Evolutionary conservation across 2,797 vertebrate species (phyloP), one percentile per base, ranked within the genome.

Genomic region (Malacoctenus gilli): DNA sequence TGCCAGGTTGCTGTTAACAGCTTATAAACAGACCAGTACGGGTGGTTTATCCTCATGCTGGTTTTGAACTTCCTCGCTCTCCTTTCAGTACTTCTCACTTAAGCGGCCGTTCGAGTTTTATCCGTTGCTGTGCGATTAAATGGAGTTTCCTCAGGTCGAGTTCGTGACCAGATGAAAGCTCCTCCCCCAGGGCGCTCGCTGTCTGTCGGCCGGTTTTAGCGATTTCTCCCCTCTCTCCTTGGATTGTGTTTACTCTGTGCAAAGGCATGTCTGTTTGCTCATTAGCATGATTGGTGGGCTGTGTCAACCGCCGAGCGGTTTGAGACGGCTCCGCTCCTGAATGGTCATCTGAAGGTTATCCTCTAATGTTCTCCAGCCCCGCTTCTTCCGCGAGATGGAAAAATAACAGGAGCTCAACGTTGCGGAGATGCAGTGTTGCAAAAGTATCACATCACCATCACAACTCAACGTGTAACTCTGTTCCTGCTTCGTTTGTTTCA

Each of bases 261-360:
- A 59, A 70, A 55, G 25, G 3, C 18, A 36, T 58, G 16, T 54
- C 32, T 56, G 44, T 59, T 69, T 50, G 58, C 54, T 72, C 55
- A 65, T 59, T 80, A 78, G 44, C 43, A 54, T 75, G 73, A 77
- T 77, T 79, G 42, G 60, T 77, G 42, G n/a, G 0, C 9, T 63
- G 40, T 52, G 54, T 69, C 50, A 55, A 20, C 57, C 30, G 10
- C 41, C 7, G 0, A 22, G 21, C 1, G 14, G 48, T 73, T 38
- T 8, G 47, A 63, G 54, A 66, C 51, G 6, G 21, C 0, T 8
- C 18, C 23, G 61, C 52, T 60, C 38, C 43, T 5, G 2, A 50
- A 47, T 42, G 48, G 65, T 74, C 53, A 66, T 39, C 59, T 72
- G 63, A 72, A 75, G 66, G 64, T 75, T 54, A 64, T 66, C 25